These are phyloP conservation scores for Leucosticte australis DNA, from an alignment of 2,113 vertebrate species.

Conservation along the genomic window DNA sequence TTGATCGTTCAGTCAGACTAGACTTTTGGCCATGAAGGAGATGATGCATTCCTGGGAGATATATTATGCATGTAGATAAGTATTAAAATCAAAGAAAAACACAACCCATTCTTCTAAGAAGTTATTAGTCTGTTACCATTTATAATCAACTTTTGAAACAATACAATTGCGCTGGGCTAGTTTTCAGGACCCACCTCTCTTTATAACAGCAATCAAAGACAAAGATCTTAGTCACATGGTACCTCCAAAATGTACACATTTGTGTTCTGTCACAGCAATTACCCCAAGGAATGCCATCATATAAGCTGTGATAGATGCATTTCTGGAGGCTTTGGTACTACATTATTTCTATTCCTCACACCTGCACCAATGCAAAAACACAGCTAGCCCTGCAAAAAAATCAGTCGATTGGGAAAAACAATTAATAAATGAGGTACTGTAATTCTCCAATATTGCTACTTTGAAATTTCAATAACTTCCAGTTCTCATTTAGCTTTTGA, in stretches of 20 bases:
- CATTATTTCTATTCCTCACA: not conserved
- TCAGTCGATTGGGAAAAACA: not conserved
- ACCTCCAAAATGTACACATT: not conserved
- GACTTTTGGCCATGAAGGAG: not conserved
- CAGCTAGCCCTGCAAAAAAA: not conserved
- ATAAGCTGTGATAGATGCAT: not conserved
- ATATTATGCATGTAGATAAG: not conserved
- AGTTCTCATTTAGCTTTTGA: slow-evolving; percentile 26
- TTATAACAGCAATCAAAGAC: not conserved
- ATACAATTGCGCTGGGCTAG: not conserved
- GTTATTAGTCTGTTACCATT: not conserved
- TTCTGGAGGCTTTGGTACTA: not conserved
- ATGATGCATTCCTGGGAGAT: not conserved
- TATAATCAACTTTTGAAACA: not conserved
- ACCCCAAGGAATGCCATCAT: not conserved
- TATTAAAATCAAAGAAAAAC: not conserved
- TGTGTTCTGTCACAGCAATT: not conserved
- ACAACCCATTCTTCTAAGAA: not conserved
- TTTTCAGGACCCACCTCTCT: not conserved
- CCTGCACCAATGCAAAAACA: not conserved
- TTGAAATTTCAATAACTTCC: not conserved
- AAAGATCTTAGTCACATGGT: not conserved
- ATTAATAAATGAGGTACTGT: not conserved
- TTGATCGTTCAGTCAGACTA: not conserved
- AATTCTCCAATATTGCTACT: not conserved